Evolutionary conservation across 1,140 invertebrate species (phyloP), one percentile per base, ranked within the genome.

Genomic region (Drosophila melanogaster): DNA sequence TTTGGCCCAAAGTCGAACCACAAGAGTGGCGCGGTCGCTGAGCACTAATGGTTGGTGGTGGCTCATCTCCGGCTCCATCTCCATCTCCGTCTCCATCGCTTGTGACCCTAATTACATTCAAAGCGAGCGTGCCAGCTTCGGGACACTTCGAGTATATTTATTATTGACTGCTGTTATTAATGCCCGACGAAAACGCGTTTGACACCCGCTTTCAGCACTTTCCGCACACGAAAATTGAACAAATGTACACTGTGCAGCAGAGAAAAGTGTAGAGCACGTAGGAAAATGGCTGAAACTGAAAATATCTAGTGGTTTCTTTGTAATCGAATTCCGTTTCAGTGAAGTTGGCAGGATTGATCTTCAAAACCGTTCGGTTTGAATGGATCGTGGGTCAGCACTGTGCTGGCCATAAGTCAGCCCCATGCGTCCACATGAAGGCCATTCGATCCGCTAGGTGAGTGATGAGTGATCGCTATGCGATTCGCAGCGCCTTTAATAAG

Each of bases 91-190:
- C 47, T 53, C 38, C 72, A 56, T 46, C 46, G 26, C 67, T 61
- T 56, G n/a, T 81, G 79, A 81, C 79, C 79, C 79, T 81, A 81
- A 81, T 81, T 81, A 84, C 79, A 83, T 57, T 65, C 54, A 58
- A 49, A 58, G 58, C 44, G 40, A 71, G 49, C 49, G 58, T 80
- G 75, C 59, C 59, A 64, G 64, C 64, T 50, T 65, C 64, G 64
- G 64, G 64, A 66, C 64, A 64, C 75, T 43, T 69, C 3, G 17
- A 64, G 55, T 84, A 51, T 17, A 19, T 22, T 15, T 35, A 74
- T 81, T 70, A 83, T 81, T 77, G 65, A 59, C 66, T 56, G 33
- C 64, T 33, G 66, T 70, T 70, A 70, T 70, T 70, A 69, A 70
- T 69, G 66, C 50, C 64, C 64, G 69, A 47, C 35, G 49, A 70